Percentiles rank a stretch among this genome's conserved stretches.
Evolutionary conservation across 2,113 vertebrate genomes (phyloP).

Genomic region (Cryptoleucopteryx plumbea): DNA sequence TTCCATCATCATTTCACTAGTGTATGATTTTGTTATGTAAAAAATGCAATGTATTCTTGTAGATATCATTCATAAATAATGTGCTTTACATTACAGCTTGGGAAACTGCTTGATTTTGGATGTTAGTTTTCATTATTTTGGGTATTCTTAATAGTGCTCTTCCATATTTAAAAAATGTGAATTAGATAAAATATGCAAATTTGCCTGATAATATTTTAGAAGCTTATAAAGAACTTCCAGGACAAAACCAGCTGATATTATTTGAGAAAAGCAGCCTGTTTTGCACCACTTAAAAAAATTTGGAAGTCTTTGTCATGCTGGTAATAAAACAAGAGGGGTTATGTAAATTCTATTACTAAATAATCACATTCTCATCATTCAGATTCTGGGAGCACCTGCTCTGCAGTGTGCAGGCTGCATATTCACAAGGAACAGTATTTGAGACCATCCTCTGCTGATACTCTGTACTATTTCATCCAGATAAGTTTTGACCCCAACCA

Average conservation of each 20-base stretch:
- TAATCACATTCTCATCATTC: not conserved
- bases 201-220: not conserved
- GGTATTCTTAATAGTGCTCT: not conserved
- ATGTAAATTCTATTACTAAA: not conserved
- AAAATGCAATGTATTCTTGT: not conserved
- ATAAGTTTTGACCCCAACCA: not conserved
- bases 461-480: not conserved
- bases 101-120: not conserved
- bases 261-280: not conserved
- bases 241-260: not conserved
- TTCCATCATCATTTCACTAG: not conserved
- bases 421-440: not conserved
- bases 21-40: not conserved
- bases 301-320: not conserved
- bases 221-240: not conserved
- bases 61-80: not conserved
- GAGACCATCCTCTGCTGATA: not conserved
- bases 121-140: not conserved
- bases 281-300: not conserved
- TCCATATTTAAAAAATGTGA: not conserved
- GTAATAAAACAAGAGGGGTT: not conserved
- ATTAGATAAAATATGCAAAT: not conserved
- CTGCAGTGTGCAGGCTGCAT: not conserved
- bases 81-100: not conserved
- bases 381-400: not conserved